Conservation (phyloP, 2,797 vertebrate genomes). For the Phrynocephalus vlangalii region DNA sequence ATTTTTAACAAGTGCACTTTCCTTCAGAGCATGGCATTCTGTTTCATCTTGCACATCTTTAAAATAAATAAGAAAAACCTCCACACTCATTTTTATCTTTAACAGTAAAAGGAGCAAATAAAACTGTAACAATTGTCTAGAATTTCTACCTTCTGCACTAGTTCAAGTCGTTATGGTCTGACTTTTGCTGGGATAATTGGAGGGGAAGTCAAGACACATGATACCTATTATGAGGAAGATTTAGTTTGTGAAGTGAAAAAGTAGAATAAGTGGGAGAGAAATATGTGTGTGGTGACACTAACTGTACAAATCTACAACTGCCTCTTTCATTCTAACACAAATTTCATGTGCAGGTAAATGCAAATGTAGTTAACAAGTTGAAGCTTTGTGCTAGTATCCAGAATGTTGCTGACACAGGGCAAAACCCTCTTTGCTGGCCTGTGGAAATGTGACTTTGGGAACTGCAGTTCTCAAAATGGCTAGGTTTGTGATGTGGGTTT, state of each 20-base stretch:
- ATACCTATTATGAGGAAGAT: neutral
- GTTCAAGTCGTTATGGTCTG: neutral
- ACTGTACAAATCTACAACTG: neutral
- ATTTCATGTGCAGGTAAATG: neutral
- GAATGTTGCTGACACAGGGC: neutral
- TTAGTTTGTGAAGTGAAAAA: conserved; percentile 2
- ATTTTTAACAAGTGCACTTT: conserved; percentile 7
- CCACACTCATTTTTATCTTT: conserved; percentile 20
- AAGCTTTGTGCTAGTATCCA: neutral
- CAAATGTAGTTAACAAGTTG: neutral
- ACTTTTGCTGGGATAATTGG: conserved; percentile 15
- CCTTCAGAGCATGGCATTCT: neutral
- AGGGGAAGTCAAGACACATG: neutral
- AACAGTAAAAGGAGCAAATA: conserved; percentile 10
- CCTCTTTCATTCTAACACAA: neutral
- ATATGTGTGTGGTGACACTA: neutral
- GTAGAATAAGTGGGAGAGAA: neutral
- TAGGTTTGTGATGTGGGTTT: too few species aligned
- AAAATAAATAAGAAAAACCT: neutral
- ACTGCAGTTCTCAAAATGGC: too few species aligned
- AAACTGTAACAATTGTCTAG: conserved; percentile 15
- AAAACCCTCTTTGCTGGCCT: neutral
- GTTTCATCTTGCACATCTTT: conserved; percentile 9
- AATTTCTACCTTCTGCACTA: neutral
- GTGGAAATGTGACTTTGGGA: too few species aligned